Evolutionary conservation across 2,113 vertebrate species (phyloP).

Genomic region (Junco hyemalis): DNA sequence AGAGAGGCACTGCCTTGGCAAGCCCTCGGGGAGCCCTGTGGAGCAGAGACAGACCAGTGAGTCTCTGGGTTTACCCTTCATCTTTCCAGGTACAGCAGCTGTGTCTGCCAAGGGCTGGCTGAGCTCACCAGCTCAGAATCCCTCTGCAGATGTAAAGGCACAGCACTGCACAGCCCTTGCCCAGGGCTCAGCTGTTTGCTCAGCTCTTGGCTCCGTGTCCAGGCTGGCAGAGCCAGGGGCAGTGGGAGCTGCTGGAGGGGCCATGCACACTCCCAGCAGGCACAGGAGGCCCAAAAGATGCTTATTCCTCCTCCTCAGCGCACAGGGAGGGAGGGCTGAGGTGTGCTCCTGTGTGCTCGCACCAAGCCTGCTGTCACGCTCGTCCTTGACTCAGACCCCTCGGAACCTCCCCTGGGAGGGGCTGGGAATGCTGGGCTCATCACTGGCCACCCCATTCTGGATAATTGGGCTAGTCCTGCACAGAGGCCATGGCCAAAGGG

Average conservation of each 20-base stretch:
- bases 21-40: neutral
- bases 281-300: neutral
- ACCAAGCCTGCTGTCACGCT: rapidly evolving
- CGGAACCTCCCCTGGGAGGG: rapidly evolving
- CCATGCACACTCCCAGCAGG: rapidly evolving
- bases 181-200: rapidly evolving
- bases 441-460: rapidly evolving
- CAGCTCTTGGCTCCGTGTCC: rapidly evolving
- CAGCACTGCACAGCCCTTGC: neutral
- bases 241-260: neutral
- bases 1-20: neutral
- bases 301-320: neutral
- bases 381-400: neutral
- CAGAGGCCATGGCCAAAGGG: neutral
- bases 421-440: neutral
- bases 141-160: neutral
- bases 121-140: neutral
- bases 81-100: neutral
- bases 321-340: neutral
- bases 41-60: rapidly evolving
- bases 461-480: neutral
- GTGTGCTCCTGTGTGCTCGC: neutral
- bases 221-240: neutral
- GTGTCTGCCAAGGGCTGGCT: neutral
- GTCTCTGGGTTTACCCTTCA: neutral